Percentiles rank a stretch among this genome's conserved stretches.
These are phyloP conservation scores for Encarsia formosa DNA, from an alignment of 2,888 invertebrate genomes.

Conservation along the genomic window DNA sequence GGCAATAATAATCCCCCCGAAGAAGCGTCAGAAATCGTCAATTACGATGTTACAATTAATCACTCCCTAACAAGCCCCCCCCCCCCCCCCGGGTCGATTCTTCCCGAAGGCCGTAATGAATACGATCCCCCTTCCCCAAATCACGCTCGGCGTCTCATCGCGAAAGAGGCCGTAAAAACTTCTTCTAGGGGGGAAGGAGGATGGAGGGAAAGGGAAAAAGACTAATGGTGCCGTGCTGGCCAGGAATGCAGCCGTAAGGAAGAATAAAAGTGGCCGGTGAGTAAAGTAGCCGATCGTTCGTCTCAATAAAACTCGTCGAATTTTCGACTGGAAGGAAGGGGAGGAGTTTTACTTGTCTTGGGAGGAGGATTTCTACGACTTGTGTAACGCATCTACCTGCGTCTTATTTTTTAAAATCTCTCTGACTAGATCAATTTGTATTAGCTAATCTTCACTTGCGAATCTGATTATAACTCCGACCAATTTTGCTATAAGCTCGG, in stretches of 20 bases:
- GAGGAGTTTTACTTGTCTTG: too few species aligned
- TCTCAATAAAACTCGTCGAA: slow-evolving; percentile 44
- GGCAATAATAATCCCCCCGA: too few species aligned
- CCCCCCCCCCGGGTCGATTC: neutral
- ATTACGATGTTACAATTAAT: too few species aligned
- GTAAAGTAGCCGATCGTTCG: slow-evolving; percentile 31
- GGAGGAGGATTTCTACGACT: too few species aligned
- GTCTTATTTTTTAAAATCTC: too few species aligned
- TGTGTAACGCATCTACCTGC: too few species aligned
- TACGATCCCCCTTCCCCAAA: neutral
- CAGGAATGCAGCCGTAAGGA: slow-evolving; percentile 1
- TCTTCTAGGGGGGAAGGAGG: neutral
- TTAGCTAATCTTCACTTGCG: too few species aligned
- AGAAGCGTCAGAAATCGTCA: too few species aligned
- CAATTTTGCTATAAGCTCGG: too few species aligned
- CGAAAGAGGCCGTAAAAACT: slow-evolving; percentile 5
- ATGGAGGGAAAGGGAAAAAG: neutral
- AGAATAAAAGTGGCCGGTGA: slow-evolving; percentile 3
- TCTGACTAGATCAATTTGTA: too few species aligned
- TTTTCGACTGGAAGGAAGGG: too few species aligned
- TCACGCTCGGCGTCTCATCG: neutral
- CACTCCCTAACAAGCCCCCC: neutral
- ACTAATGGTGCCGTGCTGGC: slow-evolving; percentile 10
- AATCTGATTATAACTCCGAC: too few species aligned
- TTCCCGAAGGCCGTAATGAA: slow-evolving; percentile 1